phyloP scores from a whole-genome alignment of 92 coral and sea anemone genomes.

The Bergia puertoricense region DNA sequence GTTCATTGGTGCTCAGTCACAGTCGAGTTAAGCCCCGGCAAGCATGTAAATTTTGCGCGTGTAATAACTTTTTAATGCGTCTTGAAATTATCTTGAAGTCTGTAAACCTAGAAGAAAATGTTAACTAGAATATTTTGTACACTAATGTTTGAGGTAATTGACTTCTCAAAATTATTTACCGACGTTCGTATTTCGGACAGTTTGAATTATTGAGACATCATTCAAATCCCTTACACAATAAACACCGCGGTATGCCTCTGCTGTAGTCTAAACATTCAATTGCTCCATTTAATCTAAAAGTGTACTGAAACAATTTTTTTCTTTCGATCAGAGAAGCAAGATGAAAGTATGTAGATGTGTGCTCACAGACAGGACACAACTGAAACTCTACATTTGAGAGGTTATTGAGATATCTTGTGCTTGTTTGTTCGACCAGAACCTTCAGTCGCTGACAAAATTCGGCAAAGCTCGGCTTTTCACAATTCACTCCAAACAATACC shows the following conservation, averaged over 20 bases:
- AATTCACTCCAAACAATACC: neutral
- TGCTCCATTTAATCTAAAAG: neutral
- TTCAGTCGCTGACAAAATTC: neutral
- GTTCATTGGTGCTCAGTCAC: neutral
- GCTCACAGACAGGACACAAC: neutral
- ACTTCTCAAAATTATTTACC: conserved; percentile 14
- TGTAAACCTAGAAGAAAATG: neutral
- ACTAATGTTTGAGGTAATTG: neutral
- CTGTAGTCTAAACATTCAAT: neutral
- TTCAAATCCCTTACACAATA: neutral
- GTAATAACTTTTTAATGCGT: neutral
- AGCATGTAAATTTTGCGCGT: neutral
- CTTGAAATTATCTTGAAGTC: neutral
- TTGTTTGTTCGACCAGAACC: conserved; percentile 14
- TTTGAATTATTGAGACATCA: conserved; percentile 22
- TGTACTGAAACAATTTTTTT: neutral
- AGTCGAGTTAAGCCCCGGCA: neutral
- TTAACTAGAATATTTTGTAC: neutral
- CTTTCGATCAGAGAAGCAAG: neutral
- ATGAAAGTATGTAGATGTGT: neutral
- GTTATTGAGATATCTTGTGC: conserved; percentile 15
- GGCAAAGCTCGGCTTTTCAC: neutral
- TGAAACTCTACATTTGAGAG: conserved; percentile 13
- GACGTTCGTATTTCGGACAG: conserved; percentile 22
- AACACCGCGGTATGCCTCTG: neutral